Conservation (phyloP, 2,113 vertebrate genomes). For the Lepidothrix coronata region DNA sequence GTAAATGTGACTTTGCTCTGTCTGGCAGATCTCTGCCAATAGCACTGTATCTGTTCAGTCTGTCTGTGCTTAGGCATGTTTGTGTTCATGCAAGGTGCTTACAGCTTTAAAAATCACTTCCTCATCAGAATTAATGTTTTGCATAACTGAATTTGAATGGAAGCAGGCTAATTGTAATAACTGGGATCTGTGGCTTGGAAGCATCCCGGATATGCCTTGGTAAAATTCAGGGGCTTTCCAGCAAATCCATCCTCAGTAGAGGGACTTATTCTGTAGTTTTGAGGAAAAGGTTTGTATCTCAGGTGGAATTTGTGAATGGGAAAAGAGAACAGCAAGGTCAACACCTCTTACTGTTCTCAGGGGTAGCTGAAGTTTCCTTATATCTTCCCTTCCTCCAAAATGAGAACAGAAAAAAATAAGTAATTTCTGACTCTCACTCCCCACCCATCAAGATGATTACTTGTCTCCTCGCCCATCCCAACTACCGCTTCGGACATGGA, state of each 20-base stretch:
- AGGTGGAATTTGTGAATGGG: not conserved
- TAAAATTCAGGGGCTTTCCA: not conserved
- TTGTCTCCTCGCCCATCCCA: not conserved
- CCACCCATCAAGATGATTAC: not conserved
- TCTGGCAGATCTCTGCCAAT: not conserved
- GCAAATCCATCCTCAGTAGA: not conserved
- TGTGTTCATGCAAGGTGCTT: not conserved
- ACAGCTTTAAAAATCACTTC: not conserved
- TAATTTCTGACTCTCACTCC: not conserved
- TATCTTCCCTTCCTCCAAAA: not conserved
- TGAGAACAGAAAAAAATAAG: not conserved
- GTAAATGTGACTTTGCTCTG: not conserved
- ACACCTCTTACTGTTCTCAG: not conserved
- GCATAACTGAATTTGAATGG: not conserved
- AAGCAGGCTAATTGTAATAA: not conserved
- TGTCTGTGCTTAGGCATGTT: not conserved
- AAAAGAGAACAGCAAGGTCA: not conserved
- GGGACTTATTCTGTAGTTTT: not conserved
- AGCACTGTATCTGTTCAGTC: fast-evolving
- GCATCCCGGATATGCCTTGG: fast-evolving
- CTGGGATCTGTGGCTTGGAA: not conserved
- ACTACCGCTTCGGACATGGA: not conserved
- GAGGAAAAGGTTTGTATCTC: not conserved
- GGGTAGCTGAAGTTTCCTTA: not conserved
- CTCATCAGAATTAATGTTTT: not conserved